Conservation (phyloP, 2,888 invertebrate genomes). For the Tromatobia lineatoria region DNA sequence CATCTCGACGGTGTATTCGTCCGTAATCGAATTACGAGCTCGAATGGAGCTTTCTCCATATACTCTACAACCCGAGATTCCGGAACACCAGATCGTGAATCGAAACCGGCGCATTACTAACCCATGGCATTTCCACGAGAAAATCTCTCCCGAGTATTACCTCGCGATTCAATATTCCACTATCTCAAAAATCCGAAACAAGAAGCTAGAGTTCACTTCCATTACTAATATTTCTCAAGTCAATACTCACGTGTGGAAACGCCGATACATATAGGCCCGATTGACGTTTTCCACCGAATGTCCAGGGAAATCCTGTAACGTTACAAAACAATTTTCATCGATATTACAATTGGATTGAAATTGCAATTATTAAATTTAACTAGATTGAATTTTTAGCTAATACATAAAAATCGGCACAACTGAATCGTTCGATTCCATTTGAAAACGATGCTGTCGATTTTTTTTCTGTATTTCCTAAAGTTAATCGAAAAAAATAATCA, state of each 20-base stretch:
- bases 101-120: neutral
- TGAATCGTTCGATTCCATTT: too few relatives aligned
- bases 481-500: too few relatives aligned
- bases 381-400: too few relatives aligned
- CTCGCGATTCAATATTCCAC: neutral
- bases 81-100: neutral
- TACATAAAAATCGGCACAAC: too few relatives aligned
- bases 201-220: neutral
- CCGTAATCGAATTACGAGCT: slow-evolving; percentile 61
- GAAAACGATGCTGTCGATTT: too few relatives aligned
- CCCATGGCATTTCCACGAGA: neutral
- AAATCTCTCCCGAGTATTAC: neutral
- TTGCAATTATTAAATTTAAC: too few relatives aligned
- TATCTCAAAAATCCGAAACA: neutral
- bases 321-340: neutral
- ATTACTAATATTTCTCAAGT: neutral
- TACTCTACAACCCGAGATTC: neutral
- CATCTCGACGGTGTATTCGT: slow-evolving; percentile 48
- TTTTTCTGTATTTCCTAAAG: too few relatives aligned
- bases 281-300: neutral
- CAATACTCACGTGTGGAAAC: neutral
- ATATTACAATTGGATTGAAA: too few relatives aligned
- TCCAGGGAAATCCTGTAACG: neutral
- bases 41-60: slow-evolving; percentile 40
- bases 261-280: neutral